Conservation (phyloP, 2,113 vertebrate genomes). For the Taurulus bubalis region DNA sequence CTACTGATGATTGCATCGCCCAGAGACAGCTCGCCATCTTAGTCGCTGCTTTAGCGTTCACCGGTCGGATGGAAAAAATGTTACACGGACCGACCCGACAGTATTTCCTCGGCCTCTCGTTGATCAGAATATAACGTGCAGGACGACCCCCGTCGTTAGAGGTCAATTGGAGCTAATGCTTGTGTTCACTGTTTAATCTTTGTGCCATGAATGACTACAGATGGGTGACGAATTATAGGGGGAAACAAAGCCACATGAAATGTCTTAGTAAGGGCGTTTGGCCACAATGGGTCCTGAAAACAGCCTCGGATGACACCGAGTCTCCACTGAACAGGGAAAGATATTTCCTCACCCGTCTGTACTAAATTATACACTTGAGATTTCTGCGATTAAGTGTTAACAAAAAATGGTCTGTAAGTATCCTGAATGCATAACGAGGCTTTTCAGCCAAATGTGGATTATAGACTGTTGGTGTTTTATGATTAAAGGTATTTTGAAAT, state of each 20-base stretch:
- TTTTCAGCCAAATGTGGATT: conserved; percentile 59
- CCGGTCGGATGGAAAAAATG: not conserved
- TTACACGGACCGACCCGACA: not conserved
- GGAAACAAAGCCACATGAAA: not conserved
- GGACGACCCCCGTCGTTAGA: not conserved
- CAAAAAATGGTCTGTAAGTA: conserved; percentile 11
- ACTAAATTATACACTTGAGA: conserved; percentile 18
- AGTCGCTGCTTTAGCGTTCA: not conserved
- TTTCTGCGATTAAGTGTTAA: not conserved
- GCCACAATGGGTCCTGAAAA: not conserved
- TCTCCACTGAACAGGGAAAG: not conserved
- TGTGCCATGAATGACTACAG: conserved; percentile 8
- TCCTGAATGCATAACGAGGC: conserved; percentile 38
- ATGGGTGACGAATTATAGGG: not conserved
- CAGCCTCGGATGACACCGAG: not conserved
- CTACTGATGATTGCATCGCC: conserved; percentile 55
- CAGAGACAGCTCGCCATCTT: conserved; percentile 25
- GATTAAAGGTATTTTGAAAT: conserved; percentile 74
- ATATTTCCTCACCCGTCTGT: not conserved
- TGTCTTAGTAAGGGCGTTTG: not conserved
- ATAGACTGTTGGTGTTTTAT: conserved; percentile 48
- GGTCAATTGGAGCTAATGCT: not conserved
- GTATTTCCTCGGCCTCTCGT: not conserved
- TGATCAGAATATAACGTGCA: not conserved
- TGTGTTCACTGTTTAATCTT: not conserved